Evolutionary conservation across 2,888 invertebrate genomes (phyloP).

Genomic region (Linyphia triangularis): DNA sequence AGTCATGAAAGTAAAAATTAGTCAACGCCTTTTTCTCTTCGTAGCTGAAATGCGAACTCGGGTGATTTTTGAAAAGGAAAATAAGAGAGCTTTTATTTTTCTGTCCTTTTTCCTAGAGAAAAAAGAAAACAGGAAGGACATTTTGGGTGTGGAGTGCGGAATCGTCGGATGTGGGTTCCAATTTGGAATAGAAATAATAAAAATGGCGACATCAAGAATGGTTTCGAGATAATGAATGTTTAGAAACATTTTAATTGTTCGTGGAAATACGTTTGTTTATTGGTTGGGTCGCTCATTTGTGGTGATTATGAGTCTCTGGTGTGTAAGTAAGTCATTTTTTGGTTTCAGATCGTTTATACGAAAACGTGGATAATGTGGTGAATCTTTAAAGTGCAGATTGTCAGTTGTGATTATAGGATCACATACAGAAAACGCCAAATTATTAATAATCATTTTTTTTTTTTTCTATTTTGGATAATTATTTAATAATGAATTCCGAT

Average conservation of each 20-base stretch:
- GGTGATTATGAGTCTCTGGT: too few relatives aligned
- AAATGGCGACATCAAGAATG: background rate
- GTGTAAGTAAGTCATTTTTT: too few relatives aligned
- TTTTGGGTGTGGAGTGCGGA: conserved; percentile 18
- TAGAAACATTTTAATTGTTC: conserved; percentile 20
- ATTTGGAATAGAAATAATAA: conserved; percentile 17
- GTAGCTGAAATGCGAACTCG: conserved; percentile 29
- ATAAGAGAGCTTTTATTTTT: background rate
- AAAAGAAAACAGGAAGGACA: background rate
- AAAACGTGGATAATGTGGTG: too few relatives aligned
- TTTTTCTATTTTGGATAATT: too few relatives aligned
- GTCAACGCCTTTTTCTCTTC: conserved; percentile 44
- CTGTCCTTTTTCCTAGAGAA: background rate
- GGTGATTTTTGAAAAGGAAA: conserved; percentile 11
- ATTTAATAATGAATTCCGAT: too few relatives aligned
- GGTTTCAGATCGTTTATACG: too few relatives aligned
- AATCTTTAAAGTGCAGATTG: too few relatives aligned
- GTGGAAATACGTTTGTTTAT: background rate
- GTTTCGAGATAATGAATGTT: background rate
- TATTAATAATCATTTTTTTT: too few relatives aligned
- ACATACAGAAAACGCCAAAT: too few relatives aligned
- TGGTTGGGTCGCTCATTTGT: background rate
- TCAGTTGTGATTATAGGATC: too few relatives aligned
- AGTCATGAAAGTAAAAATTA: background rate
- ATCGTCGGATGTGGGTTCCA: conserved; percentile 57